Base-by-base conservation (phyloP, 2,888 invertebrate species). In the Macrophya annulata region DNA sequence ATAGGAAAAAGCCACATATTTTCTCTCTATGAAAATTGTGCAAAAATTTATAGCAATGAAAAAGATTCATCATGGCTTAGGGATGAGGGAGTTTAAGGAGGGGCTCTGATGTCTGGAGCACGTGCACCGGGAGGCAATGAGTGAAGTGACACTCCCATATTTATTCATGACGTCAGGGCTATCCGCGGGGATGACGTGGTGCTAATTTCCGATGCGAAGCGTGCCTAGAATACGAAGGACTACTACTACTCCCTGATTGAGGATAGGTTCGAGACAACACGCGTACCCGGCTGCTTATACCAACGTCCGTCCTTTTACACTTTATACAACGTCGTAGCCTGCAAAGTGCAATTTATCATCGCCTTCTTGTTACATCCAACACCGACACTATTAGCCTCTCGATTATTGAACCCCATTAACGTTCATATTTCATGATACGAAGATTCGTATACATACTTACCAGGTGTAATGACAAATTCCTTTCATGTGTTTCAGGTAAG, bases 151-250 rank as follows among this genome's bases (percentile, higher is more conserved):
- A 72, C 79, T 72, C 65, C 62, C 84, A 83, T 84, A 84, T 83
- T 85, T 85, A 85, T 85, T 85, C 85, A 76, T 81, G 59, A 84
- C 85, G 83, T 83, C 83, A 83, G 83, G 83, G 68, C 31, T 65
- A 62, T 81, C 83, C 68, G 37, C 21, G 71, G 43, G 71, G 87
- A 90, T 90, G 91, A 90, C 90, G 89, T 87, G 90, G 90, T 91
- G 92, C 92, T 93, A 92, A 93, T 93, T 93, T 93, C 93, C 93
- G 93, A 92, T 90, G 89, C 90, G 88, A 87, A 90, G 90, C 93
- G 93, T 93, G 93, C 92, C 93, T 91, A 84, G 93, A 92, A 92
- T 93, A 85, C 88, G 79, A 62, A 85, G 85, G 59, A 71, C 48
- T 65, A 65, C 81, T 81, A 71, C 48, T 65, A 65, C 62, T 81